Evolutionary conservation across 2,888 invertebrate species (phyloP), one percentile per base, ranked within the genome.

Genomic region (Stenodema calcarata): DNA sequence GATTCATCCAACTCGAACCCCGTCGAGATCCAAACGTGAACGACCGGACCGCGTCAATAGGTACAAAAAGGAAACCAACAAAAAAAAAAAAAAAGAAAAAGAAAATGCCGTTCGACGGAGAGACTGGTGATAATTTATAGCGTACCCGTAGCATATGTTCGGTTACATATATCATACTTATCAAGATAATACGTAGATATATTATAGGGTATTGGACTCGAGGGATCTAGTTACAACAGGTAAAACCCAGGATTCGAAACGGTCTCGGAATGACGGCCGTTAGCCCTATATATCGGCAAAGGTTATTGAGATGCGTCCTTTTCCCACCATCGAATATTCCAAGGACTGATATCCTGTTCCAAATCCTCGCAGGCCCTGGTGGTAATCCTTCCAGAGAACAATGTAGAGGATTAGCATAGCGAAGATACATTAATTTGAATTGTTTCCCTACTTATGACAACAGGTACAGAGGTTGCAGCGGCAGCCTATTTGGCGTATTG

Each of bases 121-220:
- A 54, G 80, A 44, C 50, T 30, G 54, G 50, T 30, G 50, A 82
- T 69, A 82, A 82, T 82, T 82, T 82, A 82, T 69, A 69, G 82
- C 82, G 30, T 42, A 69, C 69, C 85, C 85, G 76, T 76, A 75
- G 47, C 30, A 23, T 85, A 54, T 41, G 50, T 85, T 76, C 76
- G 47, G 30, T 50, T 18, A 35, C 85, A 76, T 85, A 76, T 85
- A 85, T 85, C 85, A 85, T 85, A 85, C 85, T 85, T 85, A 85
- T 85, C 85, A 85, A 85, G 85, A 85, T 85, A 85, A 85, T 85
- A 41, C 85, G 85, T 75, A 54, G 44, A 85, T 85, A 85, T 85
- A 85, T 85, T 85, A 85, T 47, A 50, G 75, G 85, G 85, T 76
- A 85, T 85, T 50, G 85, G 75, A 50, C 82, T 27, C 41, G 30